Evolutionary conservation across 2,113 vertebrate species (phyloP).

Genomic region (Sorex araneus): DNA sequence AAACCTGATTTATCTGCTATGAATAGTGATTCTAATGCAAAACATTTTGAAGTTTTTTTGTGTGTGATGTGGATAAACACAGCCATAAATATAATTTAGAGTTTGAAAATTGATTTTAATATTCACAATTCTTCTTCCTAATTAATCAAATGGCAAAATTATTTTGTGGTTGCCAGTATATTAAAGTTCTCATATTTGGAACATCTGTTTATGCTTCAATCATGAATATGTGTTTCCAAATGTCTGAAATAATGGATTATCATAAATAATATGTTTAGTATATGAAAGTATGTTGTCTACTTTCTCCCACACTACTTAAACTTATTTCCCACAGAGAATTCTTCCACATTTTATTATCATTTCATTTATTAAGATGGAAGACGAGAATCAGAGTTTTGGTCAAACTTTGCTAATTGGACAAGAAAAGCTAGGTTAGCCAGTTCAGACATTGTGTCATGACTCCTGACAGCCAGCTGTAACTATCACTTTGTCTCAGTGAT

Average conservation of each 20-base stretch:
- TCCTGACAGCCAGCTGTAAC: constrained; percentile 94
- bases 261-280: constrained; percentile 80
- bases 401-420: constrained; percentile 80
- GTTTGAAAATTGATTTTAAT: constrained; percentile 79
- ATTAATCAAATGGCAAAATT: constrained; percentile 81
- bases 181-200: constrained; percentile 82
- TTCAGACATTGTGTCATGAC: constrained; percentile 90
- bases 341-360: constrained; percentile 81
- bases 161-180: constrained; percentile 80
- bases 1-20: constrained; percentile 71
- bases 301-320: constrained; percentile 62
- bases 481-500: constrained; percentile 88
- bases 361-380: constrained; percentile 75
- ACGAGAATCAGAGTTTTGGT: constrained; percentile 71
- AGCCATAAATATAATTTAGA: constrained; percentile 76
- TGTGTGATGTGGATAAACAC: constrained; percentile 64
- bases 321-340: constrained; percentile 80
- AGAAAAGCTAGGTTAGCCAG: constrained; percentile 86
- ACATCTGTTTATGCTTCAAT: constrained; percentile 76
- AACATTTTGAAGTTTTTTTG: constrained; percentile 49
- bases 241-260: constrained; percentile 71
- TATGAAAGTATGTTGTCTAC: constrained; percentile 54
- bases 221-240: constrained; percentile 83
- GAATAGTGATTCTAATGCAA: constrained; percentile 67
- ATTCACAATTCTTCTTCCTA: constrained; percentile 77